These are phyloP conservation scores for Catamblyrhynchus diadema DNA, from an alignment of 2,797 vertebrate genomes.

Conservation along the genomic window DNA sequence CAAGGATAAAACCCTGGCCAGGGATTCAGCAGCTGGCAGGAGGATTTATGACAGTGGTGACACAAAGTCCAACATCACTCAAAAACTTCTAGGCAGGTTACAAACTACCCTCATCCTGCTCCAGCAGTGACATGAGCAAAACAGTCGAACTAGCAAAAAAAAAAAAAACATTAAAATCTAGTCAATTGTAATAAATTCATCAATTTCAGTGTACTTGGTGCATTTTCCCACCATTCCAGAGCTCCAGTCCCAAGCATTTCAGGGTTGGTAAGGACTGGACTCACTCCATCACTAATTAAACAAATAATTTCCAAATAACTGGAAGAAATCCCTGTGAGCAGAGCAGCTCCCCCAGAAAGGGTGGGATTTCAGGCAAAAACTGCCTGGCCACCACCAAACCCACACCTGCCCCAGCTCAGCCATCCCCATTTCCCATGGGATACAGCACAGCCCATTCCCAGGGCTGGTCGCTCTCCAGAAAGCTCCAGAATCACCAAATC, in stretches of 20 bases:
- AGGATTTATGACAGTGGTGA: background rate
- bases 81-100: background rate
- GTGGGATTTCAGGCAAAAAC: background rate
- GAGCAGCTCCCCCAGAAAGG: background rate
- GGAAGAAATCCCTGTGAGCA: background rate
- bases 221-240: background rate
- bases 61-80: accelerated
- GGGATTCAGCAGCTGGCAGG: no score
- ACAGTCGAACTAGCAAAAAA: background rate
- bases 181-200: background rate
- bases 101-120: background rate
- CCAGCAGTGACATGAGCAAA: background rate
- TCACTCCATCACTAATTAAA: background rate
- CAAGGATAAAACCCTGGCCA: background rate
- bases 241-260: accelerated
- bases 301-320: background rate
- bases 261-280: background rate
- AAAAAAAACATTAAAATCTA: background rate
- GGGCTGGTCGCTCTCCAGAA: accelerated
- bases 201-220: background rate
- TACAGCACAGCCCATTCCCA: accelerated
- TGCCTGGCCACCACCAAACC: background rate
- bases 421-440: accelerated
- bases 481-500: background rate
- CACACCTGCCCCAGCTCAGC: background rate